Conservation (phyloP, 2,797 vertebrate genomes). For the Lophotriccus pileatus region DNA sequence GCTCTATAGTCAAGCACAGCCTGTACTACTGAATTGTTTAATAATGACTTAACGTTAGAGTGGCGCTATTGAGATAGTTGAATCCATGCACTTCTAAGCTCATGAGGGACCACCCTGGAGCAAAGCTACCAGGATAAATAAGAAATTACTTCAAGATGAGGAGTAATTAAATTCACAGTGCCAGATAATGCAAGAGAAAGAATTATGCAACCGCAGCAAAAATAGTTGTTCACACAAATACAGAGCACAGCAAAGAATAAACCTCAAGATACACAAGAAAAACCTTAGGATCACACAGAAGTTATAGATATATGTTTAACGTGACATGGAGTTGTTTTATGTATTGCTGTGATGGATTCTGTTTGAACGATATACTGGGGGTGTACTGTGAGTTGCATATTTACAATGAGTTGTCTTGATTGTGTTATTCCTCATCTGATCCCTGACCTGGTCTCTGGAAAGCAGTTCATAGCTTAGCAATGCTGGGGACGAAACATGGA, state of each 20-base stretch:
- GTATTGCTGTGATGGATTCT: not conserved
- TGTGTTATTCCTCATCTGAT: not conserved
- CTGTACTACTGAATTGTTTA: not conserved
- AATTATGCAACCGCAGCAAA: not conserved
- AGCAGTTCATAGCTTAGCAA: not conserved
- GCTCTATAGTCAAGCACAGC: not conserved
- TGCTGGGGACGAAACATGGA: not conserved
- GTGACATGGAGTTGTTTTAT: not conserved
- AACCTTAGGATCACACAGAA: not conserved
- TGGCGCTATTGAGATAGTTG: not conserved
- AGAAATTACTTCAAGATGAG: constrained; percentile 25
- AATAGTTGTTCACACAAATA: not conserved
- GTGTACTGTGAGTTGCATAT: not conserved
- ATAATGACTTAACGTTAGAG: not conserved
- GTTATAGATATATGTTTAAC: not conserved
- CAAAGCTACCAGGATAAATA: constrained; percentile 18
- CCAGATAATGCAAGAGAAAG: not conserved
- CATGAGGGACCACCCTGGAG: not conserved
- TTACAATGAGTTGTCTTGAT: not conserved
- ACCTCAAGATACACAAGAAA: not conserved
- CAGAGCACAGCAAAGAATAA: not conserved
- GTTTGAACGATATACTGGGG: not conserved
- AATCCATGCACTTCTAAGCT: not conserved
- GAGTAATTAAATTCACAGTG: constrained; percentile 30
- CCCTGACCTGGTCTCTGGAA: not conserved